A percentile compares a stretch with the other conserved stretches of the same genome.
phyloP scores from a whole-genome alignment of 2,888 invertebrate species.

The Lutraria lutraria region DNA sequence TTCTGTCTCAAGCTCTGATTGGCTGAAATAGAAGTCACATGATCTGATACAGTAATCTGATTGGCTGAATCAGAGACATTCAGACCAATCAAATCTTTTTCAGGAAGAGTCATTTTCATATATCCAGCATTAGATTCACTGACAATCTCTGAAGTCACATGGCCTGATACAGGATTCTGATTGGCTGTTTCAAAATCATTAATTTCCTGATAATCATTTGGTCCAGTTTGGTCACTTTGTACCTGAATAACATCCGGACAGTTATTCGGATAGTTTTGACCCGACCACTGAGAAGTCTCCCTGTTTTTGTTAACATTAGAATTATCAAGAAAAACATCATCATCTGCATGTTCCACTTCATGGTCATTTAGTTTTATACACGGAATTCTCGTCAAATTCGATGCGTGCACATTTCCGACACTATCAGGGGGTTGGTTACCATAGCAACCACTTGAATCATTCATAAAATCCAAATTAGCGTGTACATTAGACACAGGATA shows the following conservation, averaged over 20 bases:
- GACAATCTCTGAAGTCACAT: not conserved
- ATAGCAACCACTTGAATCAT: conserved; percentile 19
- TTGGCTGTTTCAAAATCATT: conserved; percentile 37
- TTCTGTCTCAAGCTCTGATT: conserved; percentile 18
- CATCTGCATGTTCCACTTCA: conserved; percentile 43
- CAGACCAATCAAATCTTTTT: not conserved
- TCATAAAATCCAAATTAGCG: conserved; percentile 33
- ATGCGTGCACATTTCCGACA: conserved; percentile 59
- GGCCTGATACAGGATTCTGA: conserved; percentile 31
- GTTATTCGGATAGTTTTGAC: conserved; percentile 9
- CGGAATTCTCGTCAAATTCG: conserved; percentile 55
- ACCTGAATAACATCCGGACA: conserved; percentile 8
- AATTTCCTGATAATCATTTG: conserved; percentile 39
- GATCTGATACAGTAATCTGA: conserved; percentile 24
- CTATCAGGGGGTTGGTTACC: conserved; percentile 24
- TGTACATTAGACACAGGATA: conserved; percentile 59
- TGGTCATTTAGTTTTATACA: conserved; percentile 57
- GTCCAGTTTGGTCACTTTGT: too few species aligned
- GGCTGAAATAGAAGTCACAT: conserved; percentile 24
- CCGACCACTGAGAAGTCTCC: not conserved
- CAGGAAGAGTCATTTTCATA: conserved; percentile 63
- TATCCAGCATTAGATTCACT: conserved; percentile 46
- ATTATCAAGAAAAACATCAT: conserved; percentile 61
- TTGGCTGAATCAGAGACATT: conserved; percentile 11
- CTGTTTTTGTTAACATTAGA: not conserved